A percentile compares a stretch with the other conserved stretches of the same genome.
Evolutionary conservation across 2,888 invertebrate species (phyloP).

Genomic region (Tupiocoris notatus): DNA sequence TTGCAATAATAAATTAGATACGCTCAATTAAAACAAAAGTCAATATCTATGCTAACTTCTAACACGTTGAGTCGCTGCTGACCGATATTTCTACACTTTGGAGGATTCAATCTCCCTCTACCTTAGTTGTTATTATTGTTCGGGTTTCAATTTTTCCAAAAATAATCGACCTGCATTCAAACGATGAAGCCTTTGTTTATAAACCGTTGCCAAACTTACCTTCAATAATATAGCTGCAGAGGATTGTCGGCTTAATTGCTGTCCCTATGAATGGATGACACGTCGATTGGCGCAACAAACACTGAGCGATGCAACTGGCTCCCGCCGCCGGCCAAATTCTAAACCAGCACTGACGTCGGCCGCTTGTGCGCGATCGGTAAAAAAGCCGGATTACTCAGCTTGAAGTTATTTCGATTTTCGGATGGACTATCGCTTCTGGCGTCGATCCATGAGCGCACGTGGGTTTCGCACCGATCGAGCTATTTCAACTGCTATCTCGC

Average conservation of each 20-base stretch:
- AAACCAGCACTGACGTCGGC: slow-evolving; percentile 1
- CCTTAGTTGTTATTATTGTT: too few species aligned
- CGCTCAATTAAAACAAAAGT: too few species aligned
- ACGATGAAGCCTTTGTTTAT: too few species aligned
- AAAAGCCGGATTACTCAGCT: slow-evolving; percentile 24
- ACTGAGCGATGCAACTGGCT: background rate
- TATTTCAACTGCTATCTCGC: slow-evolving; percentile 12
- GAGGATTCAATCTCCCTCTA: too few species aligned
- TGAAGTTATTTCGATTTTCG: slow-evolving; percentile 30
- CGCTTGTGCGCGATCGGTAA: background rate
- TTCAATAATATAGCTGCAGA: background rate
- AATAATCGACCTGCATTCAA: too few species aligned
- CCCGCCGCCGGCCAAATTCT: background rate
- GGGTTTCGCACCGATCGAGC: slow-evolving; percentile 24
- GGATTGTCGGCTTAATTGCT: background rate
- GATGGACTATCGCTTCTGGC: slow-evolving; percentile 15
- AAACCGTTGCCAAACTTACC: too few species aligned
- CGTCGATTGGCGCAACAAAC: background rate
- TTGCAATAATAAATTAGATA: too few species aligned
- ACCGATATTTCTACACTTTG: too few species aligned
- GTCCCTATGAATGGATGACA: background rate
- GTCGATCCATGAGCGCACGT: slow-evolving; percentile 16
- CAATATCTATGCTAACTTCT: too few species aligned
- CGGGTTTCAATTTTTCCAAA: too few species aligned
- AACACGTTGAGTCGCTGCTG: too few species aligned